phyloP scores from a whole-genome alignment of 2,888 invertebrate genomes.

The Drosophila mayaguana region DNA sequence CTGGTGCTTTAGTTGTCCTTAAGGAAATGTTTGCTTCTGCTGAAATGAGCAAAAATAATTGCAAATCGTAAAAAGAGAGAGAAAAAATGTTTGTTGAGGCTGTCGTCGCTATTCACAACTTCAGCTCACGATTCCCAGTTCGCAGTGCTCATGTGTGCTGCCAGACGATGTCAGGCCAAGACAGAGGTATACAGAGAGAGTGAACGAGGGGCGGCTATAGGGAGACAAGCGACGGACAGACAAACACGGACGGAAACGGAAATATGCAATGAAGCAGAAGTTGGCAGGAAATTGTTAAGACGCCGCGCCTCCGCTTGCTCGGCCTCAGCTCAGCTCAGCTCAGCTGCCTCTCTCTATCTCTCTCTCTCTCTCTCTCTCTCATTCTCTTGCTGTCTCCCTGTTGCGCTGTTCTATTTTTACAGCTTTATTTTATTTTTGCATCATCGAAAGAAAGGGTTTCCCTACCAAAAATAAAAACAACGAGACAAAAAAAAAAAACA shows the following conservation, averaged over 20 bases:
- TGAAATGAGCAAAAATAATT: conserved; percentile 81
- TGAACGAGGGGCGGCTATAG: too few relatives aligned
- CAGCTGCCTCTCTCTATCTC: too few relatives aligned
- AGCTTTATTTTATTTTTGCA: conserved; percentile 67
- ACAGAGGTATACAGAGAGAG: conserved; percentile 6
- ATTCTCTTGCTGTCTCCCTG: background rate
- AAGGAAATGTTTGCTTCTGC: conserved; percentile 78
- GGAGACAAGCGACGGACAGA: conserved; percentile 27
- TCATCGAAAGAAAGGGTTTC: conserved; percentile 76
- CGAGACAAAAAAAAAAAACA: background rate
- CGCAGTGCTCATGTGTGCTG: conserved; percentile 43
- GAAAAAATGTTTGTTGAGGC: conserved; percentile 40
- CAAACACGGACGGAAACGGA: conserved; percentile 67
- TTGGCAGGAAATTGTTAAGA: conserved; percentile 80
- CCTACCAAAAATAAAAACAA: conserved; percentile 20
- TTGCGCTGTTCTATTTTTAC: conserved; percentile 48
- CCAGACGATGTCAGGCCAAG: conserved; percentile 31
- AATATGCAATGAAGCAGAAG: conserved; percentile 80
- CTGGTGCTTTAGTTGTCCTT: conserved; percentile 64
- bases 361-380: background rate
- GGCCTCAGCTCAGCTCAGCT: background rate
- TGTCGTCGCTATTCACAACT: conserved; percentile 46
- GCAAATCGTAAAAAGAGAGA: conserved; percentile 74
- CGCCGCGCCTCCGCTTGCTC: conserved; percentile 57
- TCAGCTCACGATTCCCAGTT: conserved; percentile 22